phyloP scores from a whole-genome alignment of 1,140 invertebrate species.

The Ips typographus region DNA sequence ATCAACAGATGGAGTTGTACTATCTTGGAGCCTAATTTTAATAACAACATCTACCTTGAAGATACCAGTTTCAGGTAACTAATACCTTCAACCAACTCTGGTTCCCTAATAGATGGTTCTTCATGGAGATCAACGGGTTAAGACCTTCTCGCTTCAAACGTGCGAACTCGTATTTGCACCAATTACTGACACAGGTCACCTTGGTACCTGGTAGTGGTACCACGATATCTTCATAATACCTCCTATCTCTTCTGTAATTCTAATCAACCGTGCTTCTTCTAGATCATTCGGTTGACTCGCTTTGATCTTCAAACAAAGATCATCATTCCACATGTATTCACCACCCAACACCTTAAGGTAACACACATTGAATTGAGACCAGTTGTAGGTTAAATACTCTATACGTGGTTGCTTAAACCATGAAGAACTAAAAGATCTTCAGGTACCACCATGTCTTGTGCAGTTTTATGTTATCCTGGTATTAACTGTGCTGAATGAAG shows the following conservation, averaged over 20 bases:
- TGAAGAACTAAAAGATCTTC: too few species aligned
- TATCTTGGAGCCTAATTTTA: too few species aligned
- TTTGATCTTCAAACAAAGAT: constrained; percentile 18
- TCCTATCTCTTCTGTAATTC: constrained; percentile 1
- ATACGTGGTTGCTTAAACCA: too few species aligned
- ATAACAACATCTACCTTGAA: too few species aligned
- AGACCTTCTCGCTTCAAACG: constrained; percentile 7
- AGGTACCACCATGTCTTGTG: too few species aligned
- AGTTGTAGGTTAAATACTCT: too few species aligned
- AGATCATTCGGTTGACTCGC: constrained; percentile 25
- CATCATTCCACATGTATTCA: neutral
- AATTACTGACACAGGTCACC: neutral
- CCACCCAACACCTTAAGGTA: too few species aligned
- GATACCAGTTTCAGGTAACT: neutral
- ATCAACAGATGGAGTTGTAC: neutral
- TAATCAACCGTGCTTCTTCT: constrained; percentile 24
- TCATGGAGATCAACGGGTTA: constrained; percentile 25
- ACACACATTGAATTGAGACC: too few species aligned
- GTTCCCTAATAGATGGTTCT: constrained; percentile 37
- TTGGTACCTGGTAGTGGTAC: too few species aligned
- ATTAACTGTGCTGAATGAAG: constrained; percentile 3
- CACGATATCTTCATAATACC: neutral
- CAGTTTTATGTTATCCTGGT: neutral
- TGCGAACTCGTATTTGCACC: neutral
- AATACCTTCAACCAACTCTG: constrained; percentile 12